Percentiles rank a stretch among this genome's conserved stretches.
phyloP scores from a whole-genome alignment of 2,888 invertebrate species.

The Hypena proboscidalis region DNA sequence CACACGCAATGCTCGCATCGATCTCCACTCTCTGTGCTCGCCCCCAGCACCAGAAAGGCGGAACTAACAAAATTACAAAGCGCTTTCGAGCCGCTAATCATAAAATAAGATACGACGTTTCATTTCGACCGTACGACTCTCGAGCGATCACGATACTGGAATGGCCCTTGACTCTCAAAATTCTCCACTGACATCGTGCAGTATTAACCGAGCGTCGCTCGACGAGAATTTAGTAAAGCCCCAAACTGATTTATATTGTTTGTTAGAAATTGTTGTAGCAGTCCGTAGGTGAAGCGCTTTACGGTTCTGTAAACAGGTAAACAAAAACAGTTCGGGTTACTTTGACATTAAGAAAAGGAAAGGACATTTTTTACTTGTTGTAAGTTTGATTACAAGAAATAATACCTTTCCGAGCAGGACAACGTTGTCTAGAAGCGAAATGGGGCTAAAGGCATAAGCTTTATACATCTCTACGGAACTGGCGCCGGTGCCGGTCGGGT shows the following conservation, averaged over 20 bases:
- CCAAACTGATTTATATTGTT: conserved; percentile 64
- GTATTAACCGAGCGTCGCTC: conserved; percentile 71
- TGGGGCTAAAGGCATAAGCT: conserved; percentile 52
- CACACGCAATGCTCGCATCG: conserved; percentile 81
- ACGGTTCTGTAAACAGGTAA: conserved; percentile 22
- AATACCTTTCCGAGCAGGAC: conserved; percentile 47
- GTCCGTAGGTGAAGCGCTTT: conserved; percentile 21
- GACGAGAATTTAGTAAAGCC: conserved; percentile 65
- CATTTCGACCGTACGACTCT: conserved; percentile 84
- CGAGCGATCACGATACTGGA: conserved; percentile 82
- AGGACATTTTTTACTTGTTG: conserved; percentile 53
- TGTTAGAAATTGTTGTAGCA: conserved; percentile 30
- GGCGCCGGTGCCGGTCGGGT: conserved; percentile 51
- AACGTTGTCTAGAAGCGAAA: conserved; percentile 44
- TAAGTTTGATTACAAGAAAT: conserved; percentile 51
- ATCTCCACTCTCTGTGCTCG: conserved; percentile 83
- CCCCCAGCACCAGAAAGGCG: conserved; percentile 86
- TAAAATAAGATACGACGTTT: conserved; percentile 86
- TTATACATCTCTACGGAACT: conserved; percentile 50
- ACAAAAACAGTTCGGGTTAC: conserved; percentile 6
- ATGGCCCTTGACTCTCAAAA: conserved; percentile 85
- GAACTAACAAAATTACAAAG: conserved; percentile 86
- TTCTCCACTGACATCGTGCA: conserved; percentile 79
- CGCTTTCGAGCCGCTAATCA: conserved; percentile 86
- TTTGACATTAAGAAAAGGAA: conserved; percentile 21